Conservation (phyloP, 1,140 invertebrate species). For the Macrocentrus cingulum region DNA sequence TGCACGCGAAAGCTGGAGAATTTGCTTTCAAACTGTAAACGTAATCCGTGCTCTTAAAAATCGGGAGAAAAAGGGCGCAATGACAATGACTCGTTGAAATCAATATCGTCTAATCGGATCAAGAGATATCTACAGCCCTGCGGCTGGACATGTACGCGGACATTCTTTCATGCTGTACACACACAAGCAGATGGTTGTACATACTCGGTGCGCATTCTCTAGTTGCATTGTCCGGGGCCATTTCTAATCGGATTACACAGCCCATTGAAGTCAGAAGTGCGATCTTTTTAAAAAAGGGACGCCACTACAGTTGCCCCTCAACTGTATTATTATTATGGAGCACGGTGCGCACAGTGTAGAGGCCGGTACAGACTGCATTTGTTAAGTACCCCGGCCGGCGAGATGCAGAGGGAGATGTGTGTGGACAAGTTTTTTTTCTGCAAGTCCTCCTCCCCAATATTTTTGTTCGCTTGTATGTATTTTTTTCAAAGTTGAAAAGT, state of each 20-base stretch:
- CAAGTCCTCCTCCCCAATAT: too few species aligned
- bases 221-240: conserved; percentile 36
- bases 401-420: too few species aligned
- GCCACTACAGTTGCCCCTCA: neutral
- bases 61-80: conserved; percentile 13
- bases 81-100: conserved; percentile 25
- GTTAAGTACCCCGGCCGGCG: conserved; percentile 42
- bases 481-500: too few species aligned
- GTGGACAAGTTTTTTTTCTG: too few species aligned
- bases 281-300: conserved; percentile 53
- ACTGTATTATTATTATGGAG: neutral
- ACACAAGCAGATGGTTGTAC: neutral
- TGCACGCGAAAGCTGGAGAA: too few species aligned
- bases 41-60: conserved; percentile 24
- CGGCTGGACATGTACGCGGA: conserved; percentile 23
- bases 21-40: conserved; percentile 3
- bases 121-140: conserved; percentile 9
- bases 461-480: too few species aligned
- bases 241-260: conserved; percentile 58
- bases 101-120: conserved; percentile 27
- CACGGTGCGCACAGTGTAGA: neutral
- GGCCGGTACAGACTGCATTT: too few species aligned
- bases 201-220: conserved; percentile 20
- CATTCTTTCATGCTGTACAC: conserved; percentile 9
- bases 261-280: conserved; percentile 59